Conservation (phyloP, 2,797 vertebrate species). For the Aulostomus chinensis region DNA sequence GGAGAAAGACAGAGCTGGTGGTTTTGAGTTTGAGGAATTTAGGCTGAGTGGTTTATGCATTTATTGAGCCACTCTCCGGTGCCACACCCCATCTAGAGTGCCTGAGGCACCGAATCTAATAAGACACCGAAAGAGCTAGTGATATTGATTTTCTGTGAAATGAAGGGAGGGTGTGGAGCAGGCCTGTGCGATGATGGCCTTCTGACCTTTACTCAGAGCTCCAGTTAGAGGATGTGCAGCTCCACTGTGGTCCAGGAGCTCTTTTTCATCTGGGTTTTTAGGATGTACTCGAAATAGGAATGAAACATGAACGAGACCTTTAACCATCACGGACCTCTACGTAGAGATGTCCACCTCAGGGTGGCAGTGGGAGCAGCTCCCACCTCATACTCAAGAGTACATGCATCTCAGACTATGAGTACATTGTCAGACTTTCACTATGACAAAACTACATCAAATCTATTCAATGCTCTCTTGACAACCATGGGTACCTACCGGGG, state of each 20-base stretch:
- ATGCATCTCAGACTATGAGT: background rate
- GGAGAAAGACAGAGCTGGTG: background rate
- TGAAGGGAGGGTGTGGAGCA: slow-evolving; percentile 47
- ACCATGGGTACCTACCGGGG: slow-evolving; percentile 84
- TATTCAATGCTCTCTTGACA: background rate
- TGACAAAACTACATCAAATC: background rate
- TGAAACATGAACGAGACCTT: too few relatives aligned
- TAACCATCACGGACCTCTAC: too few relatives aligned
- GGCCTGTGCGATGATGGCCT: slow-evolving; percentile 58
- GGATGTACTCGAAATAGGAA: too few relatives aligned
- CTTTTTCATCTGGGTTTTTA: too few relatives aligned
- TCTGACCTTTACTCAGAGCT: slow-evolving; percentile 52
- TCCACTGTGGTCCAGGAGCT: background rate
- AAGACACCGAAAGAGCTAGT: slow-evolving; percentile 67
- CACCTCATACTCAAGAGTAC: background rate
- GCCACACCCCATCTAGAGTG: slow-evolving; percentile 73
- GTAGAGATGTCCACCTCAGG: background rate
- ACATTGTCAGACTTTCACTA: background rate
- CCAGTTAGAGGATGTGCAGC: slow-evolving; percentile 21
- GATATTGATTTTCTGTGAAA: slow-evolving; percentile 76
- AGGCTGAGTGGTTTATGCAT: slow-evolving; percentile 62
- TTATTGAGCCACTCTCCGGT: slow-evolving; percentile 59
- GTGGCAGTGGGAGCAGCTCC: too few relatives aligned
- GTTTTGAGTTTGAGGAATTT: slow-evolving; percentile 41
- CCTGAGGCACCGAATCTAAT: slow-evolving; percentile 73